Percentiles rank a stretch among this genome's conserved stretches.
phyloP scores from a whole-genome alignment of 2,888 invertebrate species.

The Hirtodrosophila confusa region DNA sequence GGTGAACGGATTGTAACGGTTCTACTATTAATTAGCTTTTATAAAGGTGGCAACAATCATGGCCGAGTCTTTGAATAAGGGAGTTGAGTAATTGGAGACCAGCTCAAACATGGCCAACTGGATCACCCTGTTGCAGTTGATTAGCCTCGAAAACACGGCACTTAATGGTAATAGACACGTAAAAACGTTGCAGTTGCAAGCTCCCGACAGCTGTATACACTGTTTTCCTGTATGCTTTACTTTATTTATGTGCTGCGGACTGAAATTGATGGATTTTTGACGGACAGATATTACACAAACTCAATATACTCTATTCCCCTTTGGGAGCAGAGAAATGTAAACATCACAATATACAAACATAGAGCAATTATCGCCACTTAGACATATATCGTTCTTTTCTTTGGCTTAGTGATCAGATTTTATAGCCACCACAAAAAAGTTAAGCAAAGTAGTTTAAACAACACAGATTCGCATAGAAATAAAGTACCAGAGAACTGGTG shows the following conservation, averaged over 20 bases:
- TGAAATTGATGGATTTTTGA: too few relatives aligned
- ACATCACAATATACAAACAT: not conserved
- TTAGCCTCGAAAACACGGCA: conserved; percentile 24
- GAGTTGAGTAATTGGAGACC: conserved; percentile 39
- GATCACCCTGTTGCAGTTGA: conserved; percentile 33
- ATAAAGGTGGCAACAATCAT: conserved; percentile 15
- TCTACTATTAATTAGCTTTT: conserved; percentile 59
- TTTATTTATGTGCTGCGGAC: too few relatives aligned
- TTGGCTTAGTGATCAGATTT: conserved; percentile 21
- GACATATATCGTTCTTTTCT: conserved; percentile 26
- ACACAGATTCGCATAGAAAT: conserved; percentile 53
- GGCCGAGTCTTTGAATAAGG: not conserved
- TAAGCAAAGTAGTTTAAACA: conserved; percentile 60
- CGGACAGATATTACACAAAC: too few relatives aligned
- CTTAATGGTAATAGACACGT: conserved; percentile 4
- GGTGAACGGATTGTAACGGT: conserved; percentile 46
- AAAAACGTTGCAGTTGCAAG: not conserved
- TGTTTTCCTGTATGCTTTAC: too few relatives aligned
- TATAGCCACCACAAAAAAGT: conserved; percentile 33
- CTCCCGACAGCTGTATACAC: too few relatives aligned
- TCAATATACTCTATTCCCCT: too few relatives aligned
- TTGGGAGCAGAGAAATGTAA: too few relatives aligned
- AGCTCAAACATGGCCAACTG: conserved; percentile 16
- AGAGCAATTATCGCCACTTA: conserved; percentile 5
- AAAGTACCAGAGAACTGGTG: not conserved